A percentile compares a stretch with the other conserved stretches of the same genome.
Evolutionary conservation across 2,113 vertebrate genomes (phyloP).

Genomic region (Rhinoderma darwinii): DNA sequence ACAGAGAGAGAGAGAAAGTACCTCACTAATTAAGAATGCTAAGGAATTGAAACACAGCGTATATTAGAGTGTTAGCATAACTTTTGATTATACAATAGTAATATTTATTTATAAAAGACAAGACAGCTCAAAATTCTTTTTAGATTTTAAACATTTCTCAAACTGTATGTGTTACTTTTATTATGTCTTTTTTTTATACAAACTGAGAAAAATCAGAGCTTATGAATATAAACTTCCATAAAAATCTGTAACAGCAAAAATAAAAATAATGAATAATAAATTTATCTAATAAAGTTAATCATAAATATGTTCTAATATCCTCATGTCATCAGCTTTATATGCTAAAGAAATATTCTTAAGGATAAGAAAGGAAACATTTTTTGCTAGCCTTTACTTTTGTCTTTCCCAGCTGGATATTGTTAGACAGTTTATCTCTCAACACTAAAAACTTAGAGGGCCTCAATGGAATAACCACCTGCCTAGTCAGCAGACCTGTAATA

Average conservation of each 20-base stretch:
- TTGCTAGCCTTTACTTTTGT: constrained; percentile 45
- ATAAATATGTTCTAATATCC: constrained; percentile 19
- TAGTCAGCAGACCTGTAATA: constrained; percentile 51
- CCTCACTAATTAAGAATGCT: background rate
- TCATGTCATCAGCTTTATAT: constrained; percentile 28
- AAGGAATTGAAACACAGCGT: background rate
- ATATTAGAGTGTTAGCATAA: background rate
- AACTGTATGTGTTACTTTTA: background rate
- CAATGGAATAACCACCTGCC: constrained; percentile 39
- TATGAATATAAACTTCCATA: background rate
- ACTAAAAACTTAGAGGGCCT: constrained; percentile 34
- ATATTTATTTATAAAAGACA: background rate
- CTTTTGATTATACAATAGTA: background rate
- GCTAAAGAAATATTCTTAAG: constrained; percentile 7
- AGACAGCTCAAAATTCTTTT: background rate
- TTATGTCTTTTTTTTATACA: background rate
- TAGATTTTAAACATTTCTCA: background rate
- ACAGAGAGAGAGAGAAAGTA: too few relatives aligned
- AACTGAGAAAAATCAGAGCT: background rate
- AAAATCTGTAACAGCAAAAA: background rate
- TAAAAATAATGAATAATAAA: constrained; percentile 6
- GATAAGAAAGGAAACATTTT: constrained; percentile 34
- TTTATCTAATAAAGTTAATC: background rate
- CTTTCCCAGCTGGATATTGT: constrained; percentile 36
- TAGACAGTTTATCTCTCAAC: constrained; percentile 52